Base-by-base conservation (phyloP, 30 jellyfish, hydroid and myxozoan genomes). In the Rhopilema esculentum region DNA sequence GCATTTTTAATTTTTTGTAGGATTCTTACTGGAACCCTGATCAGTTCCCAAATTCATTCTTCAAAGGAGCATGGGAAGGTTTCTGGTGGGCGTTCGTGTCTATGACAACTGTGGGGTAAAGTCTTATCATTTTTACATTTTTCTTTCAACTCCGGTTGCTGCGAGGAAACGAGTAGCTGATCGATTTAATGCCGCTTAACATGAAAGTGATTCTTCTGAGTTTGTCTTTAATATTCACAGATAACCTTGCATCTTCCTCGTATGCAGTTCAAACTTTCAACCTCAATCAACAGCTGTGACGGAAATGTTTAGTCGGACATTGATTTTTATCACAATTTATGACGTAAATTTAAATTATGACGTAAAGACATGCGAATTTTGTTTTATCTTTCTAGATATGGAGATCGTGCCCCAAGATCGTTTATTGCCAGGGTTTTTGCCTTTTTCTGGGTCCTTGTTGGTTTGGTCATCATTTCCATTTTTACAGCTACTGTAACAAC, bases 51-150 rank as follows among this genome's bases (percentile, higher is more conserved):
- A 95, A 87, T 80, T 95, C 99, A 16, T 95, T 95, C 77, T 86
- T 95, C 91, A 90, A 91, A 81, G 99, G 99, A 71, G 92, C 99
- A 40, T 95, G 99, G 99, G 99, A 95, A 90, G 99, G 99, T 20
- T 95, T 95, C 77, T 95, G 99, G 99, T 95, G 99, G 99, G 98
- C 98, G 22, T 94, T 94, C 57, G 98, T 94, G 0, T 94, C 98
- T 80, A 94, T 94, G 98, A 94, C 99, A 22, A 95, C 99, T 0
- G 99, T 95, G 22, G 99, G 99, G 97, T 89, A 66, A 74, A 89
- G 17, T 74, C 40, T n/a, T n/a, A n/a, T n/a, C n/a, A 27, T 24
- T 21, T 17, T 18, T 8, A 17, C 20, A 16, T 72, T 21, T 9
- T 8, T 23, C 72, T 17, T 17, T 12, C 8, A 21, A 8, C 24